These are phyloP conservation scores for Calidris pygmaea DNA, from an alignment of 2,113 vertebrate genomes.

Conservation along the genomic window DNA sequence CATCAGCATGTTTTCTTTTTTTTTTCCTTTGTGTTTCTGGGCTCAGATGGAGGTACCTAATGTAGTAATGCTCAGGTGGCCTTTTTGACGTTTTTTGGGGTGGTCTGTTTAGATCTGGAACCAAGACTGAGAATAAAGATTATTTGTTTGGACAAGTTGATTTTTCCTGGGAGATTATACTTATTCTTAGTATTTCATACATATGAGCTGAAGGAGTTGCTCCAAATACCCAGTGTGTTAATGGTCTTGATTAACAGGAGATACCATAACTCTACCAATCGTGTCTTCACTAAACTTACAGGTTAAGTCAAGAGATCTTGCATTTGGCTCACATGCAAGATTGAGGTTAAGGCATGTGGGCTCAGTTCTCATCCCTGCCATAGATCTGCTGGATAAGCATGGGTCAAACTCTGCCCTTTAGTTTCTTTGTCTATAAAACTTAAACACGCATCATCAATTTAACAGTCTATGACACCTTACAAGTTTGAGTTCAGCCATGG, in stretches of 20 bases:
- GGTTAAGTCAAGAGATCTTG: not conserved
- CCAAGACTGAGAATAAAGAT: not conserved
- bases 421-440: slow-evolving; percentile 21
- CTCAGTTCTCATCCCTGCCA: not conserved
- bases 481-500: not conserved
- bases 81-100: not conserved
- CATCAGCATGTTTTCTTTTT: rapidly evolving
- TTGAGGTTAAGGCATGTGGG: not conserved
- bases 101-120: not conserved
- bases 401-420: not conserved
- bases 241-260: not conserved
- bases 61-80: not conserved
- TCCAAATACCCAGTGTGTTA: not conserved
- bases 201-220: not conserved
- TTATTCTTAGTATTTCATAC: not conserved
- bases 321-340: not conserved
- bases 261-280: not conserved
- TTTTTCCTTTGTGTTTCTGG: not conserved
- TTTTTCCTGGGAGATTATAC: not conserved
- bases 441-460: not conserved
- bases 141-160: not conserved
- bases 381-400: not conserved
- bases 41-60: not conserved
- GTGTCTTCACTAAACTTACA: not conserved
- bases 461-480: not conserved